Base-by-base conservation (phyloP, 2,888 invertebrate species). In the Paralinhomoeus sp. region DNA sequence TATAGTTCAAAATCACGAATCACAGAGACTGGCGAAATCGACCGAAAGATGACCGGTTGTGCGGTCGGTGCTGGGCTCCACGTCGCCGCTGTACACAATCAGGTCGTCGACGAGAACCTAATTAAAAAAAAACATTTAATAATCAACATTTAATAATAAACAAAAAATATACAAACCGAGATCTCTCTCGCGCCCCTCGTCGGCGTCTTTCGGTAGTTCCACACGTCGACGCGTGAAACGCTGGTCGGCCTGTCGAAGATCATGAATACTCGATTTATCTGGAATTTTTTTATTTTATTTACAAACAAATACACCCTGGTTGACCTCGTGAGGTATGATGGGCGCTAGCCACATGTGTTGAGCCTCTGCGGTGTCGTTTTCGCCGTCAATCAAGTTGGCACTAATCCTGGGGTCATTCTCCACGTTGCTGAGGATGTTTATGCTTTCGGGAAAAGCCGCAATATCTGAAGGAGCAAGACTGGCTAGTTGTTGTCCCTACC, bases 161-260 rank as follows among this genome's bases (percentile, higher is more conserved):
- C n/a, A n/a, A n/a, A n/a, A n/a, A n/a, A n/a, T n/a, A n/a, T n/a
- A 68, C 72, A 71, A 64, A 80, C 80, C 49, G 75, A 78, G 64
- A 80, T 77, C 64, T 82, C 80, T 61, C 78, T 78, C 23, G 80
- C 77, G 12, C 80, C 80, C 56, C 81, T 69, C 5, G 65, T 67
- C 0, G 77, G 72, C 1, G 77, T 78, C 65, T 82, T 82, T 27
- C 74, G 74, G 60, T 82, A 82, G 65, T 81, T 82, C 78, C 79
- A 82, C 50, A 82, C 65, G 58, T 76, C 76, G 46, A 82, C 72
- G 57, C 74, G 74, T 17, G 77, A 77, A 15, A 81, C 70, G 18
- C 73, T 72, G 2, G 77, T 72, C 1, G 79, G 78, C 39, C 70
- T 63, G 60, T 81, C 79, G 63, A 81, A 78, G 41, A 80, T 76